Base-by-base conservation (phyloP, 2,888 invertebrate species). In the Nowickia ferox region DNA sequence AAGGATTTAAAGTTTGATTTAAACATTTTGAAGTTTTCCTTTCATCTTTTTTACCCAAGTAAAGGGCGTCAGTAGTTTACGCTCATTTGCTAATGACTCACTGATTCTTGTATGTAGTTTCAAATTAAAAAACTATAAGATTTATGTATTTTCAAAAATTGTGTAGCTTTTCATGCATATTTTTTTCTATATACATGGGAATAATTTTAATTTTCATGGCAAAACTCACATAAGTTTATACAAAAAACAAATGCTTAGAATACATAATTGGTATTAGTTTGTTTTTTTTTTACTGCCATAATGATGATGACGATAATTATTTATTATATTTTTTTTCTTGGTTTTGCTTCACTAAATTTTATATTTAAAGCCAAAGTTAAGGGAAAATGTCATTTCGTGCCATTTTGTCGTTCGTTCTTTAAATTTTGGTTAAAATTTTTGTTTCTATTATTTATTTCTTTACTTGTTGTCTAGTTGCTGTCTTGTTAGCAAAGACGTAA, bases 331-430 rank as follows among this genome's bases (percentile, higher is more conserved):
- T 13, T 48, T 72, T 65, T 19, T 89, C 90, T 89, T 89, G 89
- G 57, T 40, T 22, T 38, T 63, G 13, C 53, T 71, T 44, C 11
- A 55, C 63, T 40, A 17, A 51, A 15, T 38, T 63, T 74, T 9
- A 40, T 66, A 48, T n/a, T 48, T 66, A 8, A 51, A 68, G 17
- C 10, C 17, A 55, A 79, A 57, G 46, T 71, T 76, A 53, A 82
- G 66, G 90, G 90, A 90, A 91, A 91, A 91, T 91, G 91, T 91
- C 91, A 91, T 91, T 91, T 91, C 91, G 91, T 91, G 91, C 91
- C 90, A 90, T 61, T 66, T 79, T 79, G 53, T 30, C 6, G 0
- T 30, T 30, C 30, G 63, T 79, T 78, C 68, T 75, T 53, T 19
- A 61, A 51, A 53, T 81, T 81, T 81, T 59, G n/a, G 65, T 66